Conservation (phyloP, 2,888 invertebrate genomes). For the Lycaena phlaeas region DNA sequence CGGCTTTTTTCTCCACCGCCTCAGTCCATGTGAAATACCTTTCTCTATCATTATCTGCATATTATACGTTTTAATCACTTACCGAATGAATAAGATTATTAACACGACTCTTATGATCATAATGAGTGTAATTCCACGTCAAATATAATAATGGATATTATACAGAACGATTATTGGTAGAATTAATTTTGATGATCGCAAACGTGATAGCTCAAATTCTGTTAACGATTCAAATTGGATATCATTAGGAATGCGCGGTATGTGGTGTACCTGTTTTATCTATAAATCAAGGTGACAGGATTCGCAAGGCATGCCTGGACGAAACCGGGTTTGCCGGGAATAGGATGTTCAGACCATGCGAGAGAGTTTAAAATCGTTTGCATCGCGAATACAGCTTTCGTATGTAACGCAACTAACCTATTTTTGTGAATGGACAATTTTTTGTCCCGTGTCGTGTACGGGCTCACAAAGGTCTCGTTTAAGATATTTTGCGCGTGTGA, state of each 20-base stretch:
- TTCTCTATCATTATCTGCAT: constrained; percentile 22
- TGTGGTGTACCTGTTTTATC: constrained; percentile 7
- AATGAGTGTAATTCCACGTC: constrained; percentile 23
- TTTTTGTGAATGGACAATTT: constrained; percentile 69
- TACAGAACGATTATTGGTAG: constrained; percentile 17
- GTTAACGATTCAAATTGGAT: constrained; percentile 2
- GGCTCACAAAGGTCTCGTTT: constrained; percentile 51
- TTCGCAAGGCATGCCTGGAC: constrained; percentile 7
- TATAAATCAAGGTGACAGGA: constrained; percentile 7
- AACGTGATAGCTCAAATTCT: constrained; percentile 12
- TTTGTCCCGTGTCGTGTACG: constrained; percentile 44
- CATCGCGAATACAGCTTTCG: constrained; percentile 1
- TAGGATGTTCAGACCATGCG: too few relatives aligned
- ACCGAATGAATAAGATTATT: constrained; percentile 25
- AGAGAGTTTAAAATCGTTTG: neutral
- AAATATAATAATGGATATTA: constrained; percentile 21
- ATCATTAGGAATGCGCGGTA: neutral
- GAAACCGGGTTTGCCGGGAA: too few relatives aligned
- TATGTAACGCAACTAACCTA: constrained; percentile 59
- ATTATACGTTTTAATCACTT: constrained; percentile 28
- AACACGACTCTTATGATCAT: constrained; percentile 21
- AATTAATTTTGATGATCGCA: constrained; percentile 19
- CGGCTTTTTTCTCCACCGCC: constrained; percentile 33
- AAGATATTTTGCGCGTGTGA: constrained; percentile 68
- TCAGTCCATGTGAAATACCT: constrained; percentile 26